phyloP scores from a whole-genome alignment of 1,140 invertebrate species.

The Halictus rubicundus region DNA sequence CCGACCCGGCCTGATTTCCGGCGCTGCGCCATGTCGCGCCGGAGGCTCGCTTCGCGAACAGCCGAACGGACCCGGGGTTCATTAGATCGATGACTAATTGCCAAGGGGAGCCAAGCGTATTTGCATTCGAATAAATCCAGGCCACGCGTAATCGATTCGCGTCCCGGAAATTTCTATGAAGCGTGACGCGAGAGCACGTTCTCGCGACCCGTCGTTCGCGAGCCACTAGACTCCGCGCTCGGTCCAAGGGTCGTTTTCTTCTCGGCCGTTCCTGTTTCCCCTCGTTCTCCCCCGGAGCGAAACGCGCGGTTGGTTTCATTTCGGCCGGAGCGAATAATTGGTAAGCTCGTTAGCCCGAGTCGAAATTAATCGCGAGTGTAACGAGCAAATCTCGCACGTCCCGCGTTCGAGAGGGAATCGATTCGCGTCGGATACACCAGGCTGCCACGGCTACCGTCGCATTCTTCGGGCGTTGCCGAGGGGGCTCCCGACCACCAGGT shows the following conservation, averaged over 20 bases:
- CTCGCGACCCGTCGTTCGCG: background rate
- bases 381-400: no score
- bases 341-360: slow-evolving; percentile 16
- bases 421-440: no score
- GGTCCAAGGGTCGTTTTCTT: background rate
- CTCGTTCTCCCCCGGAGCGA: background rate
- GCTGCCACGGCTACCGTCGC: no score
- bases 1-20: no score
- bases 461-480: background rate
- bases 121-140: slow-evolving; percentile 23
- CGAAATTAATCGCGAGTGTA: background rate
- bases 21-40: no score
- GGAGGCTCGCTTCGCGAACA: no score
- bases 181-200: background rate
- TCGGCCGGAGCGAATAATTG: background rate
- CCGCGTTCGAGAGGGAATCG: no score
- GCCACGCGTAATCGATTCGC: background rate
- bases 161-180: slow-evolving; percentile 3
- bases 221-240: background rate
- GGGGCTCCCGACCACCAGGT: no score
- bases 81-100: slow-evolving; percentile 27
- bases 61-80: background rate
- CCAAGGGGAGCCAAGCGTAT: background rate
- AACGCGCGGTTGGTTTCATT: background rate
- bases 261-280: background rate